Evolutionary conservation across 2,888 invertebrate genomes (phyloP).

Genomic region (Drosophila suboccidentalis): DNA sequence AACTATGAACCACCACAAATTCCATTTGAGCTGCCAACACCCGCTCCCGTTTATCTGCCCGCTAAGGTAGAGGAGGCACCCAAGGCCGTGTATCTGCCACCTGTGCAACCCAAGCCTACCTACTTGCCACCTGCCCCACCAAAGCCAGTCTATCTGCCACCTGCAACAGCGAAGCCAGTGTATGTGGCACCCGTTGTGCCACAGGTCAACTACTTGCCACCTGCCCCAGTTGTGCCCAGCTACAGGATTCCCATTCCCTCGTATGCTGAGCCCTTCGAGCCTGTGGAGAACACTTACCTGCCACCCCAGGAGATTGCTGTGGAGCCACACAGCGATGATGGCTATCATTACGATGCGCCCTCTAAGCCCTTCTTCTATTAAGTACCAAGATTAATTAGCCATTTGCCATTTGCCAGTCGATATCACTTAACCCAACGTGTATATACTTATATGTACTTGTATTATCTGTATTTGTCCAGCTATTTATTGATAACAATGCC

Average conservation of each 20-base stretch:
- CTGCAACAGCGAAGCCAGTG: conserved; percentile 44
- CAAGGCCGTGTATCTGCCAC: conserved; percentile 52
- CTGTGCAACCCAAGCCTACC: conserved; percentile 27
- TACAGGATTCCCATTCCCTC: conserved; percentile 81
- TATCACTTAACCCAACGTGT: conserved; percentile 48
- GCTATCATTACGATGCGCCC: conserved; percentile 77
- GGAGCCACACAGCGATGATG: conserved; percentile 70
- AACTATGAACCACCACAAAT: conserved; percentile 60
- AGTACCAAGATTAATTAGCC: conserved; percentile 36
- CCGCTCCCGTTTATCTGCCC: conserved; percentile 55
- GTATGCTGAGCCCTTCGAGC: conserved; percentile 80
- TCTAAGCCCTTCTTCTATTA: conserved; percentile 69
- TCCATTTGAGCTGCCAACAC: conserved; percentile 66
- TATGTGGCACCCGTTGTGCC: conserved; percentile 60
- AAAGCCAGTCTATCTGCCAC: conserved; percentile 54
- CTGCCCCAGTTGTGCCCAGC: conserved; percentile 36
- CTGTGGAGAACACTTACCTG: conserved; percentile 56
- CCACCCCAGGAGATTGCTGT: conserved; percentile 63
- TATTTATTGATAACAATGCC: conserved; percentile 42
- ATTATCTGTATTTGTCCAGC: conserved; percentile 34
- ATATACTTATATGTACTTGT: conserved; percentile 42
- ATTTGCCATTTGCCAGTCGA: conserved; percentile 43
- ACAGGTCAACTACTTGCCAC: conserved; percentile 57
- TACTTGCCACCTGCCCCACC: conserved; percentile 59
- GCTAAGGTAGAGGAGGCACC: conserved; percentile 38